Percentiles rank a stretch among this genome's conserved stretches.
These are phyloP conservation scores for Ailurus styani DNA, from an alignment of 2,113 vertebrate genomes.

Conservation along the genomic window DNA sequence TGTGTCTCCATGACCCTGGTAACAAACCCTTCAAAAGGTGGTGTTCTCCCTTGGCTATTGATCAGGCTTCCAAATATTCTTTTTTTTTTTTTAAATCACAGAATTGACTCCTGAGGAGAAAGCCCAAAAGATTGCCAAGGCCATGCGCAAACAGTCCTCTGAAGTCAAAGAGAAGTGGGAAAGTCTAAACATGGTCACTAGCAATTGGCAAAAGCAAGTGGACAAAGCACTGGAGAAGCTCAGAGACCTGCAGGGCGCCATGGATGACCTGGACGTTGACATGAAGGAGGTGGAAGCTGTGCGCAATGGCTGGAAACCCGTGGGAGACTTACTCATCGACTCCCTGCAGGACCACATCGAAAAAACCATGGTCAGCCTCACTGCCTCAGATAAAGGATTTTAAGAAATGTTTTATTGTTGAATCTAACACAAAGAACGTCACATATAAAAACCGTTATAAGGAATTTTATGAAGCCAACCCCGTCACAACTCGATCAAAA, in stretches of 20 bases:
- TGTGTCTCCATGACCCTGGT: background rate
- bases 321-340: slow-evolving; percentile 95
- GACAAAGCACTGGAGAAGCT: slow-evolving; percentile 91
- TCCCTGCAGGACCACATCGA: slow-evolving; percentile 95
- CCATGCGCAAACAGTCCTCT: slow-evolving; percentile 94
- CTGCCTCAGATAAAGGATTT: background rate
- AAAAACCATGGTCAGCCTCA: slow-evolving; percentile 86
- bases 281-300: slow-evolving; percentile 90
- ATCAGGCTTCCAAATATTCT: background rate
- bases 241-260: slow-evolving; percentile 92
- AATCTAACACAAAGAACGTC: background rate
- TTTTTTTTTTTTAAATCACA: slow-evolving; percentile 57
- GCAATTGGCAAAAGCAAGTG: slow-evolving; percentile 93
- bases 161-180: slow-evolving; percentile 97
- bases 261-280: slow-evolving; percentile 93
- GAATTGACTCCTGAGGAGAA: slow-evolving; percentile 94
- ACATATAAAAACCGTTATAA: background rate
- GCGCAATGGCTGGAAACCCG: slow-evolving; percentile 90
- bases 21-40: background rate
- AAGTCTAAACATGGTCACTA: slow-evolving; percentile 85
- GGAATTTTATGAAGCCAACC: background rate
- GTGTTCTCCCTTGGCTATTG: background rate
- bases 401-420: background rate
- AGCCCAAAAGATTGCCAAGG: slow-evolving; percentile 91
- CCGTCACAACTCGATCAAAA: background rate